Conservation (phyloP, 2,888 invertebrate genomes). For the Nomada hirtipes region DNA sequence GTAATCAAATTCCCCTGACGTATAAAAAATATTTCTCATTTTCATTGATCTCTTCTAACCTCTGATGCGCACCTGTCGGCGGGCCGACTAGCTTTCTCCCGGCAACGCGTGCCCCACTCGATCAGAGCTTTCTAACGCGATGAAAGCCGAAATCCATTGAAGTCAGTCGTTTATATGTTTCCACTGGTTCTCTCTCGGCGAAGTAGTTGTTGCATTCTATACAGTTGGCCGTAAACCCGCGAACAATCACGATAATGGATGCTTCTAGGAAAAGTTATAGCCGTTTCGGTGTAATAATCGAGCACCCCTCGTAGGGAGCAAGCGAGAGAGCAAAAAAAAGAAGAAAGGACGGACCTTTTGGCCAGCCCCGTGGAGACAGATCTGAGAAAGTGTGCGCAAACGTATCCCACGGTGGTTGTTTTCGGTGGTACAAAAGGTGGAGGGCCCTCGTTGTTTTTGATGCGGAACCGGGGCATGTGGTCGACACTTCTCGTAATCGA, state of each 20-base stretch:
- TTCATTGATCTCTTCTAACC: slow-evolving; percentile 8
- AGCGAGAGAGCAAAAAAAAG: slow-evolving; percentile 15
- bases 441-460: slow-evolving; percentile 26
- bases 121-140: slow-evolving; percentile 50
- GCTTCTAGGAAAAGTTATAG: slow-evolving; percentile 78
- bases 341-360: slow-evolving; percentile 34
- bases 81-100: slow-evolving; percentile 17
- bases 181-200: slow-evolving; percentile 33
- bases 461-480: slow-evolving; percentile 40
- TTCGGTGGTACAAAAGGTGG: slow-evolving; percentile 45
- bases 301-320: slow-evolving; percentile 52
- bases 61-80: slow-evolving; percentile 36
- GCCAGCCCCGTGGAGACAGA: slow-evolving; percentile 45
- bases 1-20: background rate
- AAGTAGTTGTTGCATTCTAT: slow-evolving; percentile 50
- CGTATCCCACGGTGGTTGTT: slow-evolving; percentile 51
- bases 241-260: slow-evolving; percentile 80
- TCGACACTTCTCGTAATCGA: slow-evolving; percentile 45
- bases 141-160: slow-evolving; percentile 56
- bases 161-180: slow-evolving; percentile 19
- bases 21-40: slow-evolving; percentile 5
- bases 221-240: slow-evolving; percentile 72
- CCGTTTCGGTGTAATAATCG: slow-evolving; percentile 76
- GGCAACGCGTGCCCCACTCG: slow-evolving; percentile 3
- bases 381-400: slow-evolving; percentile 41